Base-by-base conservation (phyloP, 2,113 vertebrate genomes). In the Prolemur simus region DNA sequence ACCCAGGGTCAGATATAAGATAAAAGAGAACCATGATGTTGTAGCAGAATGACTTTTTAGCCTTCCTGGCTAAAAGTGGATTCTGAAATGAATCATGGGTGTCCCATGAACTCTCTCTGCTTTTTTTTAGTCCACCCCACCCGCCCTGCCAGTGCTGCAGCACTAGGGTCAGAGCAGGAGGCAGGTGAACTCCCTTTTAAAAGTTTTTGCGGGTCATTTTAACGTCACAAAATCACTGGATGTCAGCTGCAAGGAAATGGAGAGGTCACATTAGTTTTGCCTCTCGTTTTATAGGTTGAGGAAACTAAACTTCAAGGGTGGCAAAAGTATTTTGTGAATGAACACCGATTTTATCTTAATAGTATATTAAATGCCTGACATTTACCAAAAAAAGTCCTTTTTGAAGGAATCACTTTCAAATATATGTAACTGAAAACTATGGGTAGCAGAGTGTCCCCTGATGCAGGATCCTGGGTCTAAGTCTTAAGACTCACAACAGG, bases 1-100 rank as follows among this genome's bases (percentile, higher is more conserved):
- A 21, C 69, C 60, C 47, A 5, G 76, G 63, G 42, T 42, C 27
- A 56, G n/a, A 14, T 37, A 13, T 32, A 15, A 58, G 52, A 2
- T 39, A 0, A 68, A 58, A 37, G 25, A 56, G 8, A 52, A 13
- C 9, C 0, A 2, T 8, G 8, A 0, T 2, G 3, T 5, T 27
- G 9, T 32, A 6, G 8, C 18, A 68, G 39, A 54, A 1, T 1
- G 32, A 37, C 74, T 37, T n/a, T 27, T 52, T 32, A 2, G 84
- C 27, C 49, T 69, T 74, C 54, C 47, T 32, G 17, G 23, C 17
- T n/a, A 1, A 3, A 18, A 2, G 0, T 0, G 29, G 17, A 2
- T 18, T 20, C 6, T 21, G 0, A 1, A 39, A 7, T 17, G n/a
- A 14, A 3, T 32, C 39, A 8, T 4, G 6, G 21, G 2, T 17